phyloP scores from a whole-genome alignment of 2,888 invertebrate genomes.

The Phalera bucephala region DNA sequence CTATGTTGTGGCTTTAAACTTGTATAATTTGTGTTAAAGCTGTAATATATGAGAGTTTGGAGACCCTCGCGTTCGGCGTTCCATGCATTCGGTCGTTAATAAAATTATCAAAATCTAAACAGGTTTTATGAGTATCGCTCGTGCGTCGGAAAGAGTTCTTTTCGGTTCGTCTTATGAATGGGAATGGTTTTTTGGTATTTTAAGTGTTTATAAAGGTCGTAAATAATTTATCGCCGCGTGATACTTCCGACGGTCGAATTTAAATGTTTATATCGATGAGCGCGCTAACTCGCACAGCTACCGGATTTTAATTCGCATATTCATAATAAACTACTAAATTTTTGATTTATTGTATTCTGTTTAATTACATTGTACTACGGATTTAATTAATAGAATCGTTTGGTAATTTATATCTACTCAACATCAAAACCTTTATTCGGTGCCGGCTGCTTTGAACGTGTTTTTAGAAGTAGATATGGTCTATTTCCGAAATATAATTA shows the following conservation, averaged over 20 bases:
- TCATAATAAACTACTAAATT: constrained; percentile 40
- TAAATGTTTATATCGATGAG: constrained; percentile 67
- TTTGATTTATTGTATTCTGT: constrained; percentile 41
- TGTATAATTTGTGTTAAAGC: constrained; percentile 83
- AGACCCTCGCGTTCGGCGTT: constrained; percentile 67
- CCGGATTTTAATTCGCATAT: constrained; percentile 68
- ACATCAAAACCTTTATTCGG: too few relatives aligned
- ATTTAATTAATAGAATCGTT: neutral
- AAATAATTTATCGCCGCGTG: constrained; percentile 80
- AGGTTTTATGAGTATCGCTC: constrained; percentile 76
- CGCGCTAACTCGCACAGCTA: constrained; percentile 64
- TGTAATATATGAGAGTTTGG: constrained; percentile 79
- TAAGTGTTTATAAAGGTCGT: constrained; percentile 79
- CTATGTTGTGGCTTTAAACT: constrained; percentile 79
- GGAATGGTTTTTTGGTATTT: constrained; percentile 80
- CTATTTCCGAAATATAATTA: too few relatives aligned
- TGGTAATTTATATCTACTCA: too few relatives aligned
- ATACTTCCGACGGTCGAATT: constrained; percentile 78
- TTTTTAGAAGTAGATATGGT: too few relatives aligned
- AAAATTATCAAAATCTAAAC: constrained; percentile 83
- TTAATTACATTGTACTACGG: constrained; percentile 31
- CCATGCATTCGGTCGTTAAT: constrained; percentile 79
- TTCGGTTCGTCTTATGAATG: constrained; percentile 76
- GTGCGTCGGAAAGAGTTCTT: constrained; percentile 66
- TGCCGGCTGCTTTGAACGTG: too few relatives aligned